A percentile compares a stretch with the other conserved stretches of the same genome.
Evolutionary conservation across 2,113 vertebrate species (phyloP).

Genomic region (Notarius lentiginosus): DNA sequence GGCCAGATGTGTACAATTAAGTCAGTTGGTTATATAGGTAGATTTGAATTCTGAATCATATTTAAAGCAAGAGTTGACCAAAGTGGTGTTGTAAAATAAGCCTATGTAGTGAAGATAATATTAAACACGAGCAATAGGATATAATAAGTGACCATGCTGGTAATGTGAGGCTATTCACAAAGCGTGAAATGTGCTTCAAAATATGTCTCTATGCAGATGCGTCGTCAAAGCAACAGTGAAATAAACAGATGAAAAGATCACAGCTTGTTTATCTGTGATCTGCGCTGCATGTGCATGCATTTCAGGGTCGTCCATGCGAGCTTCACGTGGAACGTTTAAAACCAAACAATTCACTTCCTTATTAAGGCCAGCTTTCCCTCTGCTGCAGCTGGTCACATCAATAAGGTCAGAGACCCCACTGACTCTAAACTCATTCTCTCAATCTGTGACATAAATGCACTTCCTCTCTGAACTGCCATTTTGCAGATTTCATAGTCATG

Average conservation of each 20-base stretch:
- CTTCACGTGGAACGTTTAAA: background rate
- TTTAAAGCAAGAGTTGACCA: too few species aligned
- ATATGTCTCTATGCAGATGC: slow-evolving; percentile 61
- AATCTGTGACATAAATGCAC: too few species aligned
- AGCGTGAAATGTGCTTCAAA: slow-evolving; percentile 39
- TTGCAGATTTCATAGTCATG: too few species aligned
- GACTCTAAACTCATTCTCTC: too few species aligned
- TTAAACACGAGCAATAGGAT: background rate
- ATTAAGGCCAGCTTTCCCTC: too few species aligned
- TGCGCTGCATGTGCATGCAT: slow-evolving; percentile 46
- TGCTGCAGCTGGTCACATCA: too few species aligned
- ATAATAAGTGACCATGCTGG: background rate
- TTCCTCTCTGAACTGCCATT: too few species aligned
- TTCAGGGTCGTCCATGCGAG: background rate
- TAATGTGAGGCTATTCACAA: background rate
- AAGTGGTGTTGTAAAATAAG: too few species aligned
- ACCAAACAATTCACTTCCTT: background rate
- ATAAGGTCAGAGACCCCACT: too few species aligned
- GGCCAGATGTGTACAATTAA: background rate
- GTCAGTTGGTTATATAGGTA: background rate
- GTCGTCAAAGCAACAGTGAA: slow-evolving; percentile 66
- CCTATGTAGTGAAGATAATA: background rate
- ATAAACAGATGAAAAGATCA: slow-evolving; percentile 61
- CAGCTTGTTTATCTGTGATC: slow-evolving; percentile 45
- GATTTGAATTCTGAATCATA: too few species aligned